phyloP scores from a whole-genome alignment of 64 coral and sea anemone genomes.

The Dendronephthya gigantea region DNA sequence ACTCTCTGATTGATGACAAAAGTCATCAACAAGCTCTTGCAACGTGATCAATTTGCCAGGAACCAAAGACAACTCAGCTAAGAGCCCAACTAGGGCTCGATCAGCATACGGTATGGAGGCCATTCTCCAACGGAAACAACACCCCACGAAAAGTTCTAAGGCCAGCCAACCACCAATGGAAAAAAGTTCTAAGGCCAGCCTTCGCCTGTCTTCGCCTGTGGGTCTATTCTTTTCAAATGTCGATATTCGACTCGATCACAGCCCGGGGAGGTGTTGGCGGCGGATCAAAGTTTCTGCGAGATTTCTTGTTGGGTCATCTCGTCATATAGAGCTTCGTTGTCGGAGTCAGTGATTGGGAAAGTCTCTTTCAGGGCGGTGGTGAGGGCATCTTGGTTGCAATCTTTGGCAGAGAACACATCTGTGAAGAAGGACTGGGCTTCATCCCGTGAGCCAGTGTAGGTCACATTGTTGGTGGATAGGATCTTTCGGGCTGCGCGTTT shows the following conservation, averaged over 20 bases:
- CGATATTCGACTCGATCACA: neutral
- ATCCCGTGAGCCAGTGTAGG: neutral
- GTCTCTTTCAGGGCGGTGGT: neutral
- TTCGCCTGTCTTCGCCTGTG: neutral
- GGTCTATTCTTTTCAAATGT: neutral
- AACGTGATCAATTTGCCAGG: no score
- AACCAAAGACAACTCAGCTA: no score
- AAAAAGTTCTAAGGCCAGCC: neutral
- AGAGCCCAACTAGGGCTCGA: no score
- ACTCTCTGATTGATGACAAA: no score
- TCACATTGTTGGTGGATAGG: neutral
- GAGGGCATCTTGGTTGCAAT: neutral
- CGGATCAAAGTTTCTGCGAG: neutral
- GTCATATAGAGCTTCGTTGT: neutral
- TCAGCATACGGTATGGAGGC: no score
- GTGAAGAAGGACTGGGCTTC: neutral
- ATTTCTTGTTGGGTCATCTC: neutral
- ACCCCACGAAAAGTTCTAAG: no score
- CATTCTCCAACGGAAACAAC: no score
- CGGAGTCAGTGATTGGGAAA: no score
- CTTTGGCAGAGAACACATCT: neutral
- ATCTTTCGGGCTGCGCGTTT: neutral
- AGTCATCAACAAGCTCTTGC: no score
- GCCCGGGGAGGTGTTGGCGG: neutral
- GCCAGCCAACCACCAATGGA: no score